A percentile compares a stretch with the other conserved stretches of the same genome.
Conservation (phyloP, 1,140 invertebrate species). For the Papilio xuthus region DNA sequence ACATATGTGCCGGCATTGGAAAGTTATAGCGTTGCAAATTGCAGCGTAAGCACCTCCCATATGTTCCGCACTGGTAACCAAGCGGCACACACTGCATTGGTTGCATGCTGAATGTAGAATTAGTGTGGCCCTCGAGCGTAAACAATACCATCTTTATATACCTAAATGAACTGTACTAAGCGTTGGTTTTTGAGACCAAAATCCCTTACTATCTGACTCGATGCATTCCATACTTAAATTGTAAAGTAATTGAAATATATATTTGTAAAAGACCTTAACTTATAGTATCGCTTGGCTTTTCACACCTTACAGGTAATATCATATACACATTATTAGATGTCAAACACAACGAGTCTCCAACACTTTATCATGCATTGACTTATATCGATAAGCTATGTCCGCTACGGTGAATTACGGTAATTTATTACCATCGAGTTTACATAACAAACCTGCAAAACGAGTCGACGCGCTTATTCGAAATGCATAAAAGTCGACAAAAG, state of each 20-base stretch:
- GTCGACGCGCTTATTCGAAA: slow-evolving; percentile 58
- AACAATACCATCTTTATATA: slow-evolving; percentile 18
- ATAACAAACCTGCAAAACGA: slow-evolving; percentile 65
- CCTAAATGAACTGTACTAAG: background rate
- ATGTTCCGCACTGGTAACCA: slow-evolving; percentile 53
- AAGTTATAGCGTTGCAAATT: slow-evolving; percentile 17
- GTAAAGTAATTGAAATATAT: slow-evolving; percentile 4
- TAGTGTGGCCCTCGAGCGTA: slow-evolving; percentile 17
- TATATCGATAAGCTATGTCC: slow-evolving; percentile 52
- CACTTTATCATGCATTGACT: slow-evolving; percentile 45
- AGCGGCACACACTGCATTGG: slow-evolving; percentile 57
- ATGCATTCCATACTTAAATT: background rate
- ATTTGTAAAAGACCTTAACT: slow-evolving; percentile 43
- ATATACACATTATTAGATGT: slow-evolving; percentile 59
- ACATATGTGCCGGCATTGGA: too few species aligned
- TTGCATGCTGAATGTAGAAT: slow-evolving; percentile 32
- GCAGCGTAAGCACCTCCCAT: slow-evolving; percentile 47
- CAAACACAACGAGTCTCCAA: slow-evolving; percentile 65
- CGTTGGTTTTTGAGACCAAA: background rate
- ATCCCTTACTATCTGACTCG: background rate
- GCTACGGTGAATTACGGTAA: slow-evolving; percentile 52
- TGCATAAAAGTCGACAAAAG: slow-evolving; percentile 71
- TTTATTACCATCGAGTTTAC: slow-evolving; percentile 62
- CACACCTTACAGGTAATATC: slow-evolving; percentile 57
- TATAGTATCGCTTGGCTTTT: slow-evolving; percentile 60